phyloP scores from a whole-genome alignment of 1,140 invertebrate genomes.

The Aphaenogaster floridana region DNA sequence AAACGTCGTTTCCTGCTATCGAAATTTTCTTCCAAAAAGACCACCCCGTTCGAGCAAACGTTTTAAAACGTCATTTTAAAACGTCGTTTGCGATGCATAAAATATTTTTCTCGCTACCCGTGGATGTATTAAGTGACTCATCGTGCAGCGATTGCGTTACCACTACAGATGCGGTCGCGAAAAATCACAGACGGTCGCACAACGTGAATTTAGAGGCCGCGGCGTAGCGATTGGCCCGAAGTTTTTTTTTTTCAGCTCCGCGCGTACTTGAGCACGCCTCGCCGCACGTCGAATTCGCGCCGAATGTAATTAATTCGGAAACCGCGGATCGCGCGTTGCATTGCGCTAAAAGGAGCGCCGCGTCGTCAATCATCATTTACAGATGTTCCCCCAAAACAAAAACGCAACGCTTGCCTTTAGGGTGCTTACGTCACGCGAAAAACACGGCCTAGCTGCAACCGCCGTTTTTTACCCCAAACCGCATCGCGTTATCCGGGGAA shows the following conservation, averaged over 20 bases:
- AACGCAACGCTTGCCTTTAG: slow-evolving; percentile 3
- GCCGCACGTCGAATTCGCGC: slow-evolving; percentile 21
- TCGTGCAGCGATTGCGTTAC: slow-evolving; percentile 10
- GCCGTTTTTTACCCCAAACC: not conserved
- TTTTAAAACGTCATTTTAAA: slow-evolving; percentile 8
- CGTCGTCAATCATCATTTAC: slow-evolving; percentile 46
- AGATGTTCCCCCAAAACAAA: slow-evolving; percentile 12
- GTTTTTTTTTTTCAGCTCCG: slow-evolving; percentile 22
- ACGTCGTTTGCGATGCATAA: not conserved
- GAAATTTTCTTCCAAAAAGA: not conserved
- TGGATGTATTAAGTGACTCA: slow-evolving; percentile 42
- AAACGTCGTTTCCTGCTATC: not conserved
- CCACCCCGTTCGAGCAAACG: not conserved
- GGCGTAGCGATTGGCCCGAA: not conserved
- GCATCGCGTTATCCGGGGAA: not conserved
- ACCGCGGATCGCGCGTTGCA: slow-evolving; percentile 4
- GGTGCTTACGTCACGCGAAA: slow-evolving; percentile 26
- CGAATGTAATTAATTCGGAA: slow-evolving; percentile 54
- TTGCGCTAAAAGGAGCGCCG: slow-evolving; percentile 26
- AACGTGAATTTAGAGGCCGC: slow-evolving; percentile 48
- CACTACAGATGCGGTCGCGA: slow-evolving; percentile 16
- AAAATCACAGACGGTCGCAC: slow-evolving; percentile 40
- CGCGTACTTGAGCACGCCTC: slow-evolving; percentile 36
- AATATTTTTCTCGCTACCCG: slow-evolving; percentile 25
- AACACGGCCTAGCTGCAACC: slow-evolving; percentile 16